A percentile compares a stretch with the other conserved stretches of the same genome.
Conservation (phyloP, 2,888 invertebrate genomes). For the Altica lythri region DNA sequence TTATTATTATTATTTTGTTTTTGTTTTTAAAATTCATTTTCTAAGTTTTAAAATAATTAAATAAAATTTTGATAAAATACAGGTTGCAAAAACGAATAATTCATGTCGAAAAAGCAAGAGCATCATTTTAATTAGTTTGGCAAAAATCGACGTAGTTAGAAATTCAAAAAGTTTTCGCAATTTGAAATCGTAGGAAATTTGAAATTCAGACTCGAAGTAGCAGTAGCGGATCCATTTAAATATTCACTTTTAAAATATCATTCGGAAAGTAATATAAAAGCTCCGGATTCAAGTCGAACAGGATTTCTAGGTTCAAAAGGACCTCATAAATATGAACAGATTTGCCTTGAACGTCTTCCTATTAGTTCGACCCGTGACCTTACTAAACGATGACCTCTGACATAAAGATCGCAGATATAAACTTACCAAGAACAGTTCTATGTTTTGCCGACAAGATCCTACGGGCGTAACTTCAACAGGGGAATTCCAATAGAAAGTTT, state of each 20-base stretch:
- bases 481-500: too few species aligned
- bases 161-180: slow-evolving; percentile 14
- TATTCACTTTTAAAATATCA: slow-evolving; percentile 24
- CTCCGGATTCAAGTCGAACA: slow-evolving; percentile 17
- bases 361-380: slow-evolving; percentile 28
- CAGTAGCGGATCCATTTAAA: slow-evolving; percentile 14
- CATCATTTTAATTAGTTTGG: slow-evolving; percentile 11
- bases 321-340: slow-evolving; percentile 32
- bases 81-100: too few species aligned
- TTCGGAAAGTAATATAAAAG: slow-evolving; percentile 23
- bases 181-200: slow-evolving; percentile 2
- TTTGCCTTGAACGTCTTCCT: slow-evolving; percentile 31
- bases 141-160: slow-evolving; percentile 7
- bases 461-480: too few species aligned
- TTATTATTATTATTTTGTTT: too few species aligned
- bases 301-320: slow-evolving; percentile 24
- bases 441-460: too few species aligned
- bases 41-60: too few species aligned
- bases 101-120: too few species aligned
- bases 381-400: slow-evolving; percentile 28
- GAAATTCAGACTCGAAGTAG: slow-evolving; percentile 11
- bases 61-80: too few species aligned
- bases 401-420: slow-evolving; percentile 29
- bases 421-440: slow-evolving; percentile 14
- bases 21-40: too few species aligned